phyloP scores from a whole-genome alignment of 1,140 invertebrate species.

The Papilio aristodemus region DNA sequence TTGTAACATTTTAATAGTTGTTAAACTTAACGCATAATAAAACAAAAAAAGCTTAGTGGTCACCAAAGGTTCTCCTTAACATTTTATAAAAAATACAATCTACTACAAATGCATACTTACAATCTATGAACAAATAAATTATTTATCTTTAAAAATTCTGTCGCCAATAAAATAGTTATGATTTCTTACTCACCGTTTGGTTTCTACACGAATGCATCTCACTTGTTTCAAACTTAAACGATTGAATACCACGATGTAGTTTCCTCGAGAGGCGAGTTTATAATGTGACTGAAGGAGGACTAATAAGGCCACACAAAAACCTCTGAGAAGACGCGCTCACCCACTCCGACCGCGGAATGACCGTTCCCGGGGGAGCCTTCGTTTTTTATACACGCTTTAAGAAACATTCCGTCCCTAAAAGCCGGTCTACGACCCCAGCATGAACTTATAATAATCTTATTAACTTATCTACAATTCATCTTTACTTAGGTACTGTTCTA shows the following conservation, averaged over 20 bases:
- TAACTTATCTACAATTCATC: conserved; percentile 77
- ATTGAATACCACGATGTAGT: conserved; percentile 43
- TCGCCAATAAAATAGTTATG: neutral
- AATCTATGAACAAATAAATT: neutral
- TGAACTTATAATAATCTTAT: conserved; percentile 77
- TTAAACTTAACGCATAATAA: no score
- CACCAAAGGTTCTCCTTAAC: no score
- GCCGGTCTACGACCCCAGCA: conserved; percentile 65
- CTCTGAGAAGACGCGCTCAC: conserved; percentile 64
- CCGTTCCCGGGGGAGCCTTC: conserved; percentile 62
- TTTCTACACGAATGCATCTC: conserved; percentile 51
- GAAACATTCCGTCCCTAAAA: conserved; percentile 75
- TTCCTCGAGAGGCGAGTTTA: conserved; percentile 34
- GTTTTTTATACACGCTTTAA: conserved; percentile 78
- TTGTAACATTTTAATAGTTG: no score
- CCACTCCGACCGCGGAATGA: conserved; percentile 68
- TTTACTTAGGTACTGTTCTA: conserved; percentile 78
- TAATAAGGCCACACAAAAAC: conserved; percentile 48
- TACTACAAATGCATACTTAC: neutral
- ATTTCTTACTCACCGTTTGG: conserved; percentile 48
- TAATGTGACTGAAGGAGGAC: conserved; percentile 40
- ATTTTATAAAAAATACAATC: no score
- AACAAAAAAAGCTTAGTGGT: no score
- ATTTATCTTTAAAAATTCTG: neutral
- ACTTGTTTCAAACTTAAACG: conserved; percentile 42